Base-by-base conservation (phyloP, 92 coral and sea anemone species). In the Phenganax marumi region DNA sequence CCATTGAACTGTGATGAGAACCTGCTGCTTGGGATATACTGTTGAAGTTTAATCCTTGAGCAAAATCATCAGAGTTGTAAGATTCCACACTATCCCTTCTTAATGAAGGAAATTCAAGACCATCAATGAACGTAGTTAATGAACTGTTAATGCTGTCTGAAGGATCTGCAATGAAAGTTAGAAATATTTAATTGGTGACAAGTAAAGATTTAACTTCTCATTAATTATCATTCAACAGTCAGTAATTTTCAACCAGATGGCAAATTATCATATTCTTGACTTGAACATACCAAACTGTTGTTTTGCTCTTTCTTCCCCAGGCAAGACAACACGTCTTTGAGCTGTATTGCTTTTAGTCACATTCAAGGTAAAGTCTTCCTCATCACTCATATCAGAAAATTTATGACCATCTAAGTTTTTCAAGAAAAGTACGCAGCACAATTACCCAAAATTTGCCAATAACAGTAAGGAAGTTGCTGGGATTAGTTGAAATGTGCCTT, bases 21-120 rank as follows among this genome's bases (percentile, higher is more conserved):
- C 91, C 97, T 66, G 76, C 87, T 16, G 86, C 93, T 74, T 88
- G 90, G 65, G 93, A 93, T 6, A 78, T 17, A 78, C 73, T 48
- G 48, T 96, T 93, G 73, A 96, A 96, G 54, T 96, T 92, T 39
- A 96, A 88, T 49, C 99, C 99, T 47, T 76, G 85, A 61, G 89
- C 84, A 73, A 96, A 92, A 70, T 96, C 93, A 61, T 89, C 92
- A 58, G 93, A 93, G 39, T 92, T 93, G 71, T 87, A 89, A 61
- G 83, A 78, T 62, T 92, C 98, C 70, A 86, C 81, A 56, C 91
- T 91, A 16, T 86, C 92, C 68, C 85, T 84, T 71, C 96, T 89
- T 83, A 92, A 3, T 4, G 99, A 96, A 52, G 96, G 85, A 56
- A 96, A 88, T 21, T 84, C 90, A 66, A 89, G 91, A 46, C 86